Evolutionary conservation across 2,888 invertebrate genomes (phyloP), one percentile per base, ranked within the genome.

Genomic region (Athalia circularis): DNA sequence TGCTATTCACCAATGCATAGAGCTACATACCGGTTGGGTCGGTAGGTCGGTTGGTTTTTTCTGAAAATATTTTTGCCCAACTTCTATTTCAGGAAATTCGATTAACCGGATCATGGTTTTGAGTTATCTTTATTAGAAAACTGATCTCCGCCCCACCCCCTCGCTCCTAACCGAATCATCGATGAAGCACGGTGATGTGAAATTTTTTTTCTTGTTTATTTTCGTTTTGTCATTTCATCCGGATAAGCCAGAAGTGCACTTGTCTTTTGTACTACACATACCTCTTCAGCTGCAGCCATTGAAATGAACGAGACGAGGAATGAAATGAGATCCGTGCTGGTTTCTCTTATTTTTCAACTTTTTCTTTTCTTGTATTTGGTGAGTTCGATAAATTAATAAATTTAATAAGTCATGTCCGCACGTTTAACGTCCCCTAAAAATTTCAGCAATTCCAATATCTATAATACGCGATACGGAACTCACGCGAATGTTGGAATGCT

Each of bases 371-470:
- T 29, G 29, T 29, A 29, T 29, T 29, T 29, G 29, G 29, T 29
- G 29, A 11, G 11, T 5, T 4, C 50, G 43, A 59, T 5, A 45
- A 59, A 72, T 72, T 57, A 72, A 72, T 72, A 72, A 72, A 72
- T 59, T 59, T 72, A 59, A 7, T 54, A 54, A 50, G 11, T 4
- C 43, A 54, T 29, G 43, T 54, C 75, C 9, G 7, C 64, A 29
- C 57, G 74, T 62, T 62, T 50, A 64, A 61, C 75, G 29, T 13
- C 75, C 75, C 29, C 62, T 48, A 75, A 75, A 75, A 62, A 75
- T 75, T 48, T 75, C 75, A 75, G 75, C 75, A 52, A 75, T 75
- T 75, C 62, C 75, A 75, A 75, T 75, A 75, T 75, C 75, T 47
- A 45, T 43, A 48, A 29, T 29, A 29, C 29, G 29, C 29, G 29